Base-by-base conservation (phyloP, 2,113 vertebrate genomes). In the Scalopus aquaticus region DNA sequence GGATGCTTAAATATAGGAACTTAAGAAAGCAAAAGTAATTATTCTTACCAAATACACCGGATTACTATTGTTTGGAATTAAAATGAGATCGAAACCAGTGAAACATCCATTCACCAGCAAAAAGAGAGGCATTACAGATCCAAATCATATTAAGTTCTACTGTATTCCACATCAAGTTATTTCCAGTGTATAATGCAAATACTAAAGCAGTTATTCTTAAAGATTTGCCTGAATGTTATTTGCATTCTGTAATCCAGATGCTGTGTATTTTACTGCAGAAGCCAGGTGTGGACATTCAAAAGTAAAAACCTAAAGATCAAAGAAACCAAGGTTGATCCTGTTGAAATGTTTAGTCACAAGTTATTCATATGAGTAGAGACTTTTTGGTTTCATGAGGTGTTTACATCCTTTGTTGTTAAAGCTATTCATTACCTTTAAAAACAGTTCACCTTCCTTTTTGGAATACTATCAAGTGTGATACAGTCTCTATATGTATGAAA, bases 211-310 rank as follows among this genome's bases (percentile, higher is more conserved):
- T 88, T 96, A 80, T 88, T 81, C 78, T 88, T 95, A 94, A 96
- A 90, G 65, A 80, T 32, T 84, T 94, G 72, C 81, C 32, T 90
- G 90, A 94, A 72, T 90, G 96, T 97, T 95, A 67, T 95, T 97
- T 98, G 91, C 96, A 90, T 90, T 89, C 60, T 96, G 58, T 49
- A 89, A 97, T 95, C 92, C 95, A 96, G 76, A 97, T 91, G 77
- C 91, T 96, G 44, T 93, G 90, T 96, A 49, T 92, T 97, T 86
- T 95, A 82, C 88, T 96, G 54, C 60, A 95, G 95, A 73, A 89
- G 78, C 96, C 85, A 84, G 96, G 97, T 98, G 96, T 77, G 88
- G 58, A 90, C 97, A 97, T 96, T 97, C 95, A 97, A 39, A 96
- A 97, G 97, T 94, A 90, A 96, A 93, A 97, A 97, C 87, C 37